Conservation (phyloP, 2,888 invertebrate species). For the Cantharis lateralis region DNA sequence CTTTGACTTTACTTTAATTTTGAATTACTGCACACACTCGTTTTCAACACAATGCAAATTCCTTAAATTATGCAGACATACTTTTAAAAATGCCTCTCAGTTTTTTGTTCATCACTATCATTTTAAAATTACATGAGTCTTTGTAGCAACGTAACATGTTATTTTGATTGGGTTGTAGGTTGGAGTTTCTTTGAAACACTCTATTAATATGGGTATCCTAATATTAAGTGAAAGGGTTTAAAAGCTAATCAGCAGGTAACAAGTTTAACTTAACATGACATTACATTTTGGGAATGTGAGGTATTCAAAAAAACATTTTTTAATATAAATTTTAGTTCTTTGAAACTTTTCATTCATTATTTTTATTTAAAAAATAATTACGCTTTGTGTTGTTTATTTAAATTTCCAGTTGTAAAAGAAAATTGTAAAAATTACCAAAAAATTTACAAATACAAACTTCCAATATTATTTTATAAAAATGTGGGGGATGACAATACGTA, state of each 20-base stretch:
- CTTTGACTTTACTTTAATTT: neutral
- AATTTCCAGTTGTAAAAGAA: neutral
- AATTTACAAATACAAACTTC: conserved; percentile 9
- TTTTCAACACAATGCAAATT: neutral
- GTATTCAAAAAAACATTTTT: neutral
- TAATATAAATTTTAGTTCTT: neutral
- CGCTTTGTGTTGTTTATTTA: neutral
- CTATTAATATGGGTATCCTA: neutral
- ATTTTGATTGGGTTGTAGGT: conserved; percentile 4
- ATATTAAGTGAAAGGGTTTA: conserved; percentile 5
- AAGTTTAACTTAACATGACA: neutral
- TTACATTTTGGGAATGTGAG: neutral
- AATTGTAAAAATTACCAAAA: neutral
- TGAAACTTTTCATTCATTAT: neutral
- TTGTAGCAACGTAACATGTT: neutral
- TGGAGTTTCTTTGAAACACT: neutral
- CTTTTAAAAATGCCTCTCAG: neutral
- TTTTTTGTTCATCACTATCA: neutral
- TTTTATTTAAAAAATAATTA: neutral
- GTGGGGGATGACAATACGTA: conserved; percentile 39
- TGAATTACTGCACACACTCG: neutral
- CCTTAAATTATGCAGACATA: neutral
- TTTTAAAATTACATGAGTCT: conserved; percentile 7
- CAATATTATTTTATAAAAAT: conserved; percentile 31
- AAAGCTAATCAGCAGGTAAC: neutral